These are phyloP conservation scores for Oligia strigilis DNA, from an alignment of 2,888 invertebrate genomes.

Conservation along the genomic window DNA sequence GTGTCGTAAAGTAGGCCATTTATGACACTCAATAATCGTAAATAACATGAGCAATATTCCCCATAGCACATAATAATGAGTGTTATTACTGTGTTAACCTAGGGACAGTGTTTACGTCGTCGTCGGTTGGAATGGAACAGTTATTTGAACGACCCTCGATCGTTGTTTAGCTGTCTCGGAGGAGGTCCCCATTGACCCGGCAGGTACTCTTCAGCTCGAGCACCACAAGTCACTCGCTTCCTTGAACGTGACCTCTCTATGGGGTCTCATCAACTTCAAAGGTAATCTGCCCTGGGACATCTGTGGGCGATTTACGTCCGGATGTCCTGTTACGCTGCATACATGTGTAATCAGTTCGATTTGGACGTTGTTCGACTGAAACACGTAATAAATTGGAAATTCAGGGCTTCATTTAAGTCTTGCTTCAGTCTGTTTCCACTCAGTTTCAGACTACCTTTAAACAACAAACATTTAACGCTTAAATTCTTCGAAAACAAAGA, in stretches of 20 bases:
- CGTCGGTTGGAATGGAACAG: conserved; percentile 44
- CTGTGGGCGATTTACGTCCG: conserved; percentile 58
- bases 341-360: conserved; percentile 62
- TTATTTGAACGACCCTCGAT: conserved; percentile 61
- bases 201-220: conserved; percentile 60
- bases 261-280: conserved; percentile 67
- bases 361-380: conserved; percentile 40
- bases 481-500: conserved; percentile 2
- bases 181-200: conserved; percentile 55
- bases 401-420: conserved; percentile 31
- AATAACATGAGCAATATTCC: conserved; percentile 71
- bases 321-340: conserved; percentile 45
- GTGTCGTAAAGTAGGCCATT: conserved; percentile 73
- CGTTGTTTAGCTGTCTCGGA: conserved; percentile 60
- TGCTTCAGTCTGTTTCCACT: conserved; percentile 24
- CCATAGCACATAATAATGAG: conserved; percentile 68
- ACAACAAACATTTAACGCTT: not conserved
- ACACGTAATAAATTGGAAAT: conserved; percentile 55
- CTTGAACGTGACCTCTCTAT: conserved; percentile 67
- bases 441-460: not conserved
- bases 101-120: conserved; percentile 36
- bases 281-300: conserved; percentile 63
- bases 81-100: conserved; percentile 57
- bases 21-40: conserved; percentile 77
- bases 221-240: conserved; percentile 64